Evolutionary conservation across 2,797 vertebrate genomes (phyloP), one percentile per base, ranked within the genome.

Genomic region (Siniperca undulata): DNA sequence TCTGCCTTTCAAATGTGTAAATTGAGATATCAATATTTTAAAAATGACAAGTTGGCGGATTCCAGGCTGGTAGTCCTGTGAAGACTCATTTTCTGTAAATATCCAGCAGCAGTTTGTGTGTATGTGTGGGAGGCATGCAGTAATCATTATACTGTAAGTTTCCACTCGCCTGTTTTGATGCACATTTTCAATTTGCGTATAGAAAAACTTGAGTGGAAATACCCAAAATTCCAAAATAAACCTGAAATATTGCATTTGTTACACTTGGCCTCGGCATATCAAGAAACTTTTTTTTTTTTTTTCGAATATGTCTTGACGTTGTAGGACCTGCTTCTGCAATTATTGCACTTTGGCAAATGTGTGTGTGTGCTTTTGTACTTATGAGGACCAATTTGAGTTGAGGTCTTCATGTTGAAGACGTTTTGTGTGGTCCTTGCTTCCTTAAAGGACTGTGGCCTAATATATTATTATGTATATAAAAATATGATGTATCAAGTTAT

Each of bases 291-390:
- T n/a, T n/a, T 13, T 16, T 8, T n/a, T 55, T 42, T 40, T 64
- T 12, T 0, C 0, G 0, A 17, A 34, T 44, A 20, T 48, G 9
- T 34, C 4, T n/a, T 59, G 5, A 38, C 2, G 0, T 22, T 22
- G 30, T 9, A 12, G 56, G 52, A 20, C 8, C 9, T 34, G 22
- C 34, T 55, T 22, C 24, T 60, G 17, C 12, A 53, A 17, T 55
- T 22, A 16, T 61, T 30, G 27, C 14, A 1, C 38, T 61, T 42
- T 77, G 11, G 24, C 11, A 46, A 46, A 48, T 14, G 11, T 78
- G 5, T 19, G 10, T 27, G 16, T 24, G 12, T 44, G 20, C n/a
- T 40, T 1, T 17, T 62, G 38, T 46, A 50, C 3, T 61, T 27
- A 53, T 22, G 12, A 62, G 6, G 48, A 73, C 17, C 1, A 40